Percentiles rank a stretch among this genome's conserved stretches.
phyloP scores from a whole-genome alignment of 2,797 vertebrate genomes.

The Hoplostethus mediterraneus region DNA sequence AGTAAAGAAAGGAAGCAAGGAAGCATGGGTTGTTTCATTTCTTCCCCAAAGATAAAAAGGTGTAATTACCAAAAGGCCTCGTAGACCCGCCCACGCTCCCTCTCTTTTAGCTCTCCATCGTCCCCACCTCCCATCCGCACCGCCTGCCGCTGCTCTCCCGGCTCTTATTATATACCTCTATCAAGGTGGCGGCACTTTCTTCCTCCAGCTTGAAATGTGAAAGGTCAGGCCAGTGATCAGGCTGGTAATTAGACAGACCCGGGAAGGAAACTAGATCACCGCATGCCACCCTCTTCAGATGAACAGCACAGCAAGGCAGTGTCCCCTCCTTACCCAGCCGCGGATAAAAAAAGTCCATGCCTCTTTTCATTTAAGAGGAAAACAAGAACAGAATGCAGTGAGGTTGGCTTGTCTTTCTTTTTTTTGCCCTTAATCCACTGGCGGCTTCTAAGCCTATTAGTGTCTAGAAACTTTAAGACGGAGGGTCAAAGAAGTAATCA shows the following conservation, averaged over 20 bases:
- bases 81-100: constrained; percentile 28
- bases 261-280: constrained; percentile 74
- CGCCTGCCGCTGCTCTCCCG: background rate
- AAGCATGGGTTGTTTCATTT: constrained; percentile 64
- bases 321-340: constrained; percentile 40
- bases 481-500: background rate
- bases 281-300: constrained; percentile 74
- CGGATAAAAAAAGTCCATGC: constrained; percentile 64
- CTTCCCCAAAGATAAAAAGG: constrained; percentile 73
- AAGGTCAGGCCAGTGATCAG: constrained; percentile 85
- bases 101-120: constrained; percentile 39
- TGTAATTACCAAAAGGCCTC: constrained; percentile 72
- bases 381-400: constrained; percentile 53
- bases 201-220: constrained; percentile 80
- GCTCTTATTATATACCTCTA: constrained; percentile 80
- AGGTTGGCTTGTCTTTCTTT: constrained; percentile 46
- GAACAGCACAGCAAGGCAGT: constrained; percentile 56
- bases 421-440: constrained; percentile 64
- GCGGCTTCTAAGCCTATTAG: constrained; percentile 71
- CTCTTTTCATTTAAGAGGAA: constrained; percentile 76
- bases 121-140: background rate
- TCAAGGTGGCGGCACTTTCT: constrained; percentile 75
- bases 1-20: background rate
- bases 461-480: constrained; percentile 56
- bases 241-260: constrained; percentile 85